Evolutionary conservation across 2,797 vertebrate species (phyloP).

Genomic region (Phoxinus dragarum): DNA sequence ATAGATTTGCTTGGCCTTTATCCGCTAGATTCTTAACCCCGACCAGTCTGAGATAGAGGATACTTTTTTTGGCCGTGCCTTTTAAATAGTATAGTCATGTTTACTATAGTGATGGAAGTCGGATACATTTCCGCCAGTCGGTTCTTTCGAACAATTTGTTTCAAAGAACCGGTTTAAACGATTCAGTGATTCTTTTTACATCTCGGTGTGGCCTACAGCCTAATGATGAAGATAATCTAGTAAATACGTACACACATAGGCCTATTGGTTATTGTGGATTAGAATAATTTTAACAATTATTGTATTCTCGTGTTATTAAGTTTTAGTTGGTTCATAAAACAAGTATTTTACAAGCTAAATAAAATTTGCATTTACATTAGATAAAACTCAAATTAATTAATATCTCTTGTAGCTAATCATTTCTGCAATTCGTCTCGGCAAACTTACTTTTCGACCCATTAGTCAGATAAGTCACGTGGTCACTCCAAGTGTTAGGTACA

Average conservation of each 20-base stretch:
- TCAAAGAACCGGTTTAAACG: neutral
- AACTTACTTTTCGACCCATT: neutral
- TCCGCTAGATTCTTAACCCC: slow-evolving; percentile 33
- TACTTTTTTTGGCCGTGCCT: neutral
- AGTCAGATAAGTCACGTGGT: neutral
- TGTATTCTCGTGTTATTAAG: neutral
- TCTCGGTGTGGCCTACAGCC: neutral
- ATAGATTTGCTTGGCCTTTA: slow-evolving; percentile 33
- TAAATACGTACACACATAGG: neutral
- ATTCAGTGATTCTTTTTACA: neutral
- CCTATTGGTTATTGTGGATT: neutral
- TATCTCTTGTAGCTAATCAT: neutral
- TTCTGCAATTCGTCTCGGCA: neutral
- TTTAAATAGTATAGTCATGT: slow-evolving; percentile 13
- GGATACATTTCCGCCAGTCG: neutral
- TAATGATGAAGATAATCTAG: too few relatives aligned
- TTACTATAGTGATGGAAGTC: slow-evolving; percentile 3
- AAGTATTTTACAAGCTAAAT: neutral
- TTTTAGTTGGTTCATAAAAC: neutral
- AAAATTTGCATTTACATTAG: neutral
- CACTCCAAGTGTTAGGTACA: neutral
- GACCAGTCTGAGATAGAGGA: slow-evolving; percentile 6
- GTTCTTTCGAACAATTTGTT: neutral
- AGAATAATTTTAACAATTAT: neutral
- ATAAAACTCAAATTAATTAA: neutral